These are phyloP conservation scores for Lates japonicus DNA, from an alignment of 2,797 vertebrate species.

Conservation along the genomic window DNA sequence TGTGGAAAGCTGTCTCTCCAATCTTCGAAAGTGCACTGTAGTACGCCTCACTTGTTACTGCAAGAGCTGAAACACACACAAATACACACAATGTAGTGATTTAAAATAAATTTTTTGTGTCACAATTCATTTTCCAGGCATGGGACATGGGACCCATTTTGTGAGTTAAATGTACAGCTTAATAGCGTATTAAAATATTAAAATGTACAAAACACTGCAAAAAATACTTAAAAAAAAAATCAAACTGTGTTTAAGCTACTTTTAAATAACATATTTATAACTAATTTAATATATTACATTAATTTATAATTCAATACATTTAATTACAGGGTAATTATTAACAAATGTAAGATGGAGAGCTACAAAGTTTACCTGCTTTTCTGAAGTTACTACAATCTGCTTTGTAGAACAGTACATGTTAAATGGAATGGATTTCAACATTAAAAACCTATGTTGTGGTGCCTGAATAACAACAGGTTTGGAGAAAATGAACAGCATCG, in stretches of 20 bases:
- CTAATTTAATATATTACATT: too few relatives aligned
- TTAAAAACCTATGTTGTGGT: not conserved
- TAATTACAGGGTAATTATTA: not conserved
- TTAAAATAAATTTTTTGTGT: not conserved
- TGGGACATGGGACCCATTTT: not conserved
- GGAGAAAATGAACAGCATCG: not conserved
- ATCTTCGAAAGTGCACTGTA: conserved; percentile 92
- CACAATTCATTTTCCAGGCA: not conserved
- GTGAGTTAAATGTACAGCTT: not conserved
- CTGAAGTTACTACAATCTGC: not conserved
- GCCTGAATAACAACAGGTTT: not conserved
- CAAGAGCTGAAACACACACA: conserved; percentile 85
- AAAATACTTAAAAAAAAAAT: too few relatives aligned
- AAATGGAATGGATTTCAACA: not conserved
- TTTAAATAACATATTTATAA: not conserved
- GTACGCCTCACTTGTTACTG: conserved; percentile 91
- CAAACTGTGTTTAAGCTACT: not conserved
- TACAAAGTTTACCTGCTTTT: not conserved
- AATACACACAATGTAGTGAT: conserved; percentile 18
- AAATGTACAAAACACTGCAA: not conserved
- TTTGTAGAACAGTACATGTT: not conserved
- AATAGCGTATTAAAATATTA: not conserved
- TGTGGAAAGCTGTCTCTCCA: conserved; percentile 91
- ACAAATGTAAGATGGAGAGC: not conserved
- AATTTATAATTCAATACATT: too few relatives aligned